Base-by-base conservation (phyloP, 2,888 invertebrate genomes). In the Melanostoma mellinum region DNA sequence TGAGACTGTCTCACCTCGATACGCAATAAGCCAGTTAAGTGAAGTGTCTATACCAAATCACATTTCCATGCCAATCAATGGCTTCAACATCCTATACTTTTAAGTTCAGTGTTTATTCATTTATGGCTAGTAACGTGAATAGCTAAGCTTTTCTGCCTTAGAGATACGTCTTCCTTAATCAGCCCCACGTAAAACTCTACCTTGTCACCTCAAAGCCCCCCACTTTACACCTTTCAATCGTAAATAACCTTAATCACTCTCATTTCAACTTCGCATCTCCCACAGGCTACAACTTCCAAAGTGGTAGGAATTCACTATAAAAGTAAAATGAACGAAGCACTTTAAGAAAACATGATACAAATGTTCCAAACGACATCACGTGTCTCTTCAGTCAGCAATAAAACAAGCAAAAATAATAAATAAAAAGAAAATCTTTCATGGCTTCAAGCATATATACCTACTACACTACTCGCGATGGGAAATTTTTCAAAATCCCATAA, bases 401-500 rank as follows among this genome's bases (percentile, higher is more conserved):
- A 10, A 32, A 30, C 20, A 56, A 61, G 20, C 52, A 56, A 63
- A 20, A 20, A 74, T 68, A 69, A 48, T 36, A 50, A 36, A 46
- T 20, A 20, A 65, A 52, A 58, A 10, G 33, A 74, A 79, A 48
- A 69, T 44, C 42, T 33, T 35, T 44, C 46, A 53, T 46, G 35
- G 48, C 74, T 44, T 20, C 33, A 42, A 50, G 69, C 42, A 42
- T 33, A 33, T 32, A 8, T 3, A 3, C 2, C 8, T 4, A 3
- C 30, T 6, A 0, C 61, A 76, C 46, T 48, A 40, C 33, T 30
- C 42, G n/a, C 9, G 20, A 35, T 6, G 3, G n/a, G 20, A 52
- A 68, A 61, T 63, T 20, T 46, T 58, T 80, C 53, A 35, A 65
- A 71, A 71, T 30, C 33, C 75, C 60, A 80, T 71, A 63, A 74